Base-by-base conservation (phyloP, 2,888 invertebrate genomes). In the Zygothrica quintamaculata region DNA sequence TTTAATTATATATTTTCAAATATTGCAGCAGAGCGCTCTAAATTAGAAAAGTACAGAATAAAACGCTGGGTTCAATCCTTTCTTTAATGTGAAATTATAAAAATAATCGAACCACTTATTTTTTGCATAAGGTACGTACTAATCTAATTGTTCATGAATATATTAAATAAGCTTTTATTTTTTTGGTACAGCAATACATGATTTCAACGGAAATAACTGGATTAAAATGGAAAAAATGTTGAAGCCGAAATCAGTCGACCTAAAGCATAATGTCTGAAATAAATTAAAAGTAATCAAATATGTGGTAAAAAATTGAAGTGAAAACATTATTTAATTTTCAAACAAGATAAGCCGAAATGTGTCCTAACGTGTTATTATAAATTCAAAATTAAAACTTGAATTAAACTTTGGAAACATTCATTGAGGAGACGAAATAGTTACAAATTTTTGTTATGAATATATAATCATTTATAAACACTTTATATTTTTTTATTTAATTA, bases 331-430 rank as follows among this genome's bases (percentile, higher is more conserved):
- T 22, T 22, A 22, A 22, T 22, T 22, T 22, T 22, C n/a, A n/a
- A n/a, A n/a, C n/a, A n/a, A n/a, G n/a, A n/a, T n/a, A n/a, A n/a
- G n/a, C n/a, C n/a, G n/a, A n/a, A n/a, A n/a, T 31, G 5, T 39
- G 9, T n/a, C n/a, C n/a, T n/a, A n/a, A n/a, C n/a, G n/a, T n/a
- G n/a, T n/a, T 16, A 7, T 22, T 29, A 65, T 9, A 66, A 67
- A 67, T 57, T 66, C 1, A 5, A n/a, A 51, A 58, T 67, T 22
- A 5, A 22, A 22, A 22, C 5, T 22, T 22, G 18, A 22, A 22
- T 22, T 22, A 22, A 22, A 22, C n/a, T n/a, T n/a, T n/a, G n/a
- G n/a, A n/a, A n/a, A n/a, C n/a, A n/a, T n/a, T 11, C 37, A 1
- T 42, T 18, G 26, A 42, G 52, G 29, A 52, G 7, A 33, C 29